phyloP scores from a whole-genome alignment of 2,113 vertebrate species.

The Electrona antarctica region DNA sequence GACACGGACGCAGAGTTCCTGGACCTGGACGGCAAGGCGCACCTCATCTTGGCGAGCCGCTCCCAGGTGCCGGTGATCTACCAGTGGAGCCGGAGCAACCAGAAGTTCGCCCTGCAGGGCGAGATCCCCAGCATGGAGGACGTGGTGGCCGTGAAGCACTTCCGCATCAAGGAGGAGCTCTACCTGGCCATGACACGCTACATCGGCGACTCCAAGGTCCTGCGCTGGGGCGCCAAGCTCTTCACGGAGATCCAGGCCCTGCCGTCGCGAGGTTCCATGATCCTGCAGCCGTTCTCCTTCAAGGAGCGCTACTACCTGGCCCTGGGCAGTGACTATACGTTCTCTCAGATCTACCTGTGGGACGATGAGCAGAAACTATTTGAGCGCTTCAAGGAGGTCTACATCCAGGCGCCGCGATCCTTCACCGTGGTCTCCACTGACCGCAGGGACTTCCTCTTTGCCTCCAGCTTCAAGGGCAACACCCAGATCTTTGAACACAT shows the following conservation, averaged over 20 bases:
- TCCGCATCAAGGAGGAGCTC: slow-evolving; percentile 87
- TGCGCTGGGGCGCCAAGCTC: slow-evolving; percentile 91
- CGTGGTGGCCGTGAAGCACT: slow-evolving; percentile 93
- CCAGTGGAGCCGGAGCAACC: slow-evolving; percentile 91
- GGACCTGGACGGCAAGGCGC: slow-evolving; percentile 89
- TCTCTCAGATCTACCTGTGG: slow-evolving; percentile 97
- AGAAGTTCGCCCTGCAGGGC: slow-evolving; percentile 89
- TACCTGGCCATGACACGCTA: slow-evolving; percentile 94
- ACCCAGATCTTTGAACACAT: slow-evolving; percentile 97
- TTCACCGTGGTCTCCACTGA: slow-evolving; percentile 96
- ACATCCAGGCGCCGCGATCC: slow-evolving; percentile 93
- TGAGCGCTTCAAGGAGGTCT: slow-evolving; percentile 93
- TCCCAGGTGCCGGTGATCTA: slow-evolving; percentile 96
- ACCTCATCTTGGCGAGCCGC: slow-evolving; percentile 93
- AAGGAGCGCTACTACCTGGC: slow-evolving; percentile 92
- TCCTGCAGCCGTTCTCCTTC: slow-evolving; percentile 92
- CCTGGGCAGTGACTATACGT: slow-evolving; percentile 96
- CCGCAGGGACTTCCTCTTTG: slow-evolving; percentile 95
- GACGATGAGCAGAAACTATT: slow-evolving; percentile 87
- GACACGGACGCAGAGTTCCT: slow-evolving; percentile 96
- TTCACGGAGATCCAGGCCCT: slow-evolving; percentile 93
- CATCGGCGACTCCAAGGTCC: slow-evolving; percentile 95
- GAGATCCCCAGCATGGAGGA: slow-evolving; percentile 98
- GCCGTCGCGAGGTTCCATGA: slow-evolving; percentile 95
- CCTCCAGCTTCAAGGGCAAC: slow-evolving; percentile 97